Base-by-base conservation (phyloP, 2,113 vertebrate species). In the Origma solitaria region DNA sequence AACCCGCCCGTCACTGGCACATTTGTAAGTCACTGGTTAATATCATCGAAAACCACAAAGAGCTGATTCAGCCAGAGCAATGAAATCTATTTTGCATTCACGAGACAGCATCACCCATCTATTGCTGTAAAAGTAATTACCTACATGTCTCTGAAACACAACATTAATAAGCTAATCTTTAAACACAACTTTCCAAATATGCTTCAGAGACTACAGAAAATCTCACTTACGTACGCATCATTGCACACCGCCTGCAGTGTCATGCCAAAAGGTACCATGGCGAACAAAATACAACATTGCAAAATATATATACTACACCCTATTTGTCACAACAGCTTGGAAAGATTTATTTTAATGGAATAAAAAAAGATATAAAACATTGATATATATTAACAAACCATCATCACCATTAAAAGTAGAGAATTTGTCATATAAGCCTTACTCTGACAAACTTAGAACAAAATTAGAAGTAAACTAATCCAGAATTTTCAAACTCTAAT, bases 121-220 rank as follows among this genome's bases (percentile, higher is more conserved):
- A 92, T 76, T 95, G 90, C 72, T 88, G 60, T 64, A 90, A 91
- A 97, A 95, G 95, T 96, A 97, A 97, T 97, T 94, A 97, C 94
- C 91, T 78, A 78, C 90, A 90, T 77, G 50, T 97, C 70, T 86
- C 94, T 91, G 91, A 95, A 97, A 96, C 57, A 96, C 95, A 93
- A 81, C 91, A 73, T 95, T 96, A 97, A 97, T 95, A 96, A 97
- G 91, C 86, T 95, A 89, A 93, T 92, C 93, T 94, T 95, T 96
- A 96, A 95, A 86, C 86, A 91, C 86, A 92, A 97, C 66, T 91
- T 96, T 81, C 72, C 79, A 96, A 96, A 95, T 92, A 85, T 40
- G 93, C 86, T 95, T 95, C 68, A 90, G 68, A 97, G 95, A 92
- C 58, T 22, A 54, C 66, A 90, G 82, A 86, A 95, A 93, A 95